Percentiles rank a stretch among this genome's conserved stretches.
phyloP scores from a whole-genome alignment of 2,888 invertebrate genomes.

The Sturmia bella region DNA sequence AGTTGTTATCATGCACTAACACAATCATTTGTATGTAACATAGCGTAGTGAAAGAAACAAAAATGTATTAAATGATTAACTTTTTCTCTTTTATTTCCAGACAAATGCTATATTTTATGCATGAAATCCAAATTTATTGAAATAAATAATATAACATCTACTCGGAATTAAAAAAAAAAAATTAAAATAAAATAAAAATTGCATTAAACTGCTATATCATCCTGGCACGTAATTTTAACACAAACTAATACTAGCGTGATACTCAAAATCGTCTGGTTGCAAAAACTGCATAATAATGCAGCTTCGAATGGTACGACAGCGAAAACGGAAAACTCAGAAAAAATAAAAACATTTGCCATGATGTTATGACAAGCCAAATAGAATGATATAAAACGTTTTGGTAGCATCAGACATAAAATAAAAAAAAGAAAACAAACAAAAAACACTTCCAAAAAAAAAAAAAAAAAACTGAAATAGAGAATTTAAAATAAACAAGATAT shows the following conservation, averaged over 20 bases:
- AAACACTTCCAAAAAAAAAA: no score
- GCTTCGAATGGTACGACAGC: slow-evolving; percentile 27
- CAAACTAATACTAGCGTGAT: slow-evolving; percentile 12
- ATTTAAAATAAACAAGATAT: slow-evolving; percentile 48
- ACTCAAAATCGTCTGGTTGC: slow-evolving; percentile 15
- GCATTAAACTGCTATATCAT: slow-evolving; percentile 20
- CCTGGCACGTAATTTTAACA: slow-evolving; percentile 24
- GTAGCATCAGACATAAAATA: slow-evolving; percentile 46
- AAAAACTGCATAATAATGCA: slow-evolving; percentile 48
- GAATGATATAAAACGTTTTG: slow-evolving; percentile 68
- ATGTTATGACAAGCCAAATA: slow-evolving; percentile 66
- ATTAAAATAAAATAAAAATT: neutral
- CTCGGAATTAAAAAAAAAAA: slow-evolving; percentile 22
- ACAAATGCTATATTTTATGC: slow-evolving; percentile 22
- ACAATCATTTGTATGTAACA: no score
- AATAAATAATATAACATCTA: slow-evolving; percentile 35
- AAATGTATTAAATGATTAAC: slow-evolving; percentile 24
- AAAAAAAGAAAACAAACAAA: slow-evolving; percentile 19
- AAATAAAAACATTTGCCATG: slow-evolving; percentile 56
- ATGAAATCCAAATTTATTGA: slow-evolving; percentile 37
- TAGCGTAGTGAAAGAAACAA: no score
- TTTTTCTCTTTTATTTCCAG: slow-evolving; percentile 32
- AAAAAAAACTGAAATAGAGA: slow-evolving; percentile 41
- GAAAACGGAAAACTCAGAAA: slow-evolving; percentile 35
- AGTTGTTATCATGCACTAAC: no score